Conservation (phyloP, 2,888 invertebrate species). For the Dorcus hopei region DNA sequence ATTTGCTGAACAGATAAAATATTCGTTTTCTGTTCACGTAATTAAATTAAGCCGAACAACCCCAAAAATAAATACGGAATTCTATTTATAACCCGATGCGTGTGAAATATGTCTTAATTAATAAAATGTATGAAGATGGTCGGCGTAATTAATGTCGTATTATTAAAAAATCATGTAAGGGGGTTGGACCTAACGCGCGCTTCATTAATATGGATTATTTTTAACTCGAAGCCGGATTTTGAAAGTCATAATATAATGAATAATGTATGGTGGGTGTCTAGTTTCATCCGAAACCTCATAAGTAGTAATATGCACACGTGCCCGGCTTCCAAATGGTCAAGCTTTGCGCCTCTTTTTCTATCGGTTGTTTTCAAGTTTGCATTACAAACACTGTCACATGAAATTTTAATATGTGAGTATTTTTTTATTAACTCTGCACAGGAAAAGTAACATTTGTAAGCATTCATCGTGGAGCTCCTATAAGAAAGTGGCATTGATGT, state of each 20-base stretch:
- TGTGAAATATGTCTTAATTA: conserved; percentile 23
- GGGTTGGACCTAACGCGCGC: conserved; percentile 19
- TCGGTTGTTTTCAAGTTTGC: neutral
- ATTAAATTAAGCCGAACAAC: neutral
- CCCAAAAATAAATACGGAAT: neutral
- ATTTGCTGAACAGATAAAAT: too few species aligned
- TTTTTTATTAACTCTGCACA: too few species aligned
- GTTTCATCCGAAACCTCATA: conserved; percentile 11
- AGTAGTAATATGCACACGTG: conserved; percentile 13
- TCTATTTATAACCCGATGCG: conserved; percentile 15
- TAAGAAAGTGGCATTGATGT: too few species aligned
- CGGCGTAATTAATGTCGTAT: conserved; percentile 19
- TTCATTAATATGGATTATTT: conserved; percentile 25
- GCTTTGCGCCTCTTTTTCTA: neutral
- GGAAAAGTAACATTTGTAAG: too few species aligned
- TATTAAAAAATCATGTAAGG: conserved; percentile 19
- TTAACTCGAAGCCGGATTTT: conserved; percentile 32
- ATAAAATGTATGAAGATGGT: conserved; percentile 17
- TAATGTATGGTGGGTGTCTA: conserved; percentile 28
- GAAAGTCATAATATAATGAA: conserved; percentile 36
- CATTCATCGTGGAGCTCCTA: too few species aligned
- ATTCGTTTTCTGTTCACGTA: neutral
- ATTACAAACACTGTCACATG: neutral
- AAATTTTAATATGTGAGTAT: too few species aligned
- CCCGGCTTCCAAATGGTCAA: neutral